Base-by-base conservation (phyloP, 2,113 vertebrate genomes). In the Lepidothrix coronata region DNA sequence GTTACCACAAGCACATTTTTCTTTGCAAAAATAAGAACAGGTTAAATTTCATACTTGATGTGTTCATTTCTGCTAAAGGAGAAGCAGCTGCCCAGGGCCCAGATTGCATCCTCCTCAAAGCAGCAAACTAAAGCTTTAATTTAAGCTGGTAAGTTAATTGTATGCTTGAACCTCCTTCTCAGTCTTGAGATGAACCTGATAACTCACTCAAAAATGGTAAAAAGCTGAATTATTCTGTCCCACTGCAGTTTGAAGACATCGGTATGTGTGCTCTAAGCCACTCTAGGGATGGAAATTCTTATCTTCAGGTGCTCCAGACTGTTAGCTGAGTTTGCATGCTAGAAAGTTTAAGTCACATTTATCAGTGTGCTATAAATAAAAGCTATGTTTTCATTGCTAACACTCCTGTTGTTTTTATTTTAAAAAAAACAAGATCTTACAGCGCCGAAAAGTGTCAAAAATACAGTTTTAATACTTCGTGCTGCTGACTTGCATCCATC, bases 201-300 rank as follows among this genome's bases (percentile, higher is more conserved):
- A 94, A 82, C 31, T 89, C 65, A 77, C 37, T 39, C 44, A 6
- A 77, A 87, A 86, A 85, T 74, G 49, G 82, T 70, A 74, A 82
- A 92, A 87, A 93, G 30, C 35, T 65, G 52, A 25, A 77, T 92
- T 93, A 74, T 86, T 93, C 91, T 94, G 55, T 88, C 37, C 54
- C 8, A 1, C 11, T 33, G 48, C 54, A 80, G 31, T 74, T 55
- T 24, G 31, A 57, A 89, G 76, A 68, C 81, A 94, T 61, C 22
- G 14, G n/a, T 72, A 35, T 6, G 19, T 43, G 58, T 73, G 49
- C 62, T 91, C 52, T 41, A 75, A 87, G 70, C 89, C 49, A 57
- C 49, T 76, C 35, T 30, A 37, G 62, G 52, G 74, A 86, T 81
- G 33, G 65, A 92, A 89, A 80, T 51, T 81, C 39, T 5, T 35